Evolutionary conservation across 2,797 vertebrate species (phyloP).

Genomic region (Parambassis ranga): DNA sequence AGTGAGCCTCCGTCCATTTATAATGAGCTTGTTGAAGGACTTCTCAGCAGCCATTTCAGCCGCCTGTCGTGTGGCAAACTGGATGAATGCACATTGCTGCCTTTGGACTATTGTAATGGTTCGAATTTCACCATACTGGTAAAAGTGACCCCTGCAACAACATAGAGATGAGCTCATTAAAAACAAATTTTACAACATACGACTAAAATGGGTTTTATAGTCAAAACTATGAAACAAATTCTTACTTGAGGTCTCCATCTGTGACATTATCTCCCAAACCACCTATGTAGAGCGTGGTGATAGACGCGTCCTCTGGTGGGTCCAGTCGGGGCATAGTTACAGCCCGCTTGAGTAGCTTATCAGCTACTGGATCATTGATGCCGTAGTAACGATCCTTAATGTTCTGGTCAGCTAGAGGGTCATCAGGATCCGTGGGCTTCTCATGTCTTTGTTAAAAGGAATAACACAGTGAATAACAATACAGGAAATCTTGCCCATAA

Average conservation of each 20-base stretch:
- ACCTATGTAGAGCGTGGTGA: constrained; percentile 95
- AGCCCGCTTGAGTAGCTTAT: constrained; percentile 95
- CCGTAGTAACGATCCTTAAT: constrained; percentile 99
- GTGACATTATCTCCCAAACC: constrained; percentile 94
- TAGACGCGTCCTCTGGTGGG: constrained; percentile 95
- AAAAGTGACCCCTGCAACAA: constrained; percentile 91
- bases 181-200: not conserved
- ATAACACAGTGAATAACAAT: not conserved
- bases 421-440: constrained; percentile 97
- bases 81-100: constrained; percentile 98
- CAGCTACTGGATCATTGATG: constrained; percentile 96
- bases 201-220: not conserved
- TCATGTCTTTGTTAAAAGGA: constrained; percentile 83
- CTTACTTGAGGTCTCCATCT: constrained; percentile 94
- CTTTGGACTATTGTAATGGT: constrained; percentile 96
- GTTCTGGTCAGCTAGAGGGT: constrained; percentile 97
- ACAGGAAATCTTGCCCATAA: not conserved
- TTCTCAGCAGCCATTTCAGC: constrained; percentile 96
- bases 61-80: constrained; percentile 93
- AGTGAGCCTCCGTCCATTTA: constrained; percentile 94
- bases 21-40: constrained; percentile 98
- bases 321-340: constrained; percentile 97
- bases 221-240: not conserved
- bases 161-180: not conserved
- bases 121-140: constrained; percentile 98